Conservation (phyloP, 2,797 vertebrate species). For the Uromys caudimaculatus region DNA sequence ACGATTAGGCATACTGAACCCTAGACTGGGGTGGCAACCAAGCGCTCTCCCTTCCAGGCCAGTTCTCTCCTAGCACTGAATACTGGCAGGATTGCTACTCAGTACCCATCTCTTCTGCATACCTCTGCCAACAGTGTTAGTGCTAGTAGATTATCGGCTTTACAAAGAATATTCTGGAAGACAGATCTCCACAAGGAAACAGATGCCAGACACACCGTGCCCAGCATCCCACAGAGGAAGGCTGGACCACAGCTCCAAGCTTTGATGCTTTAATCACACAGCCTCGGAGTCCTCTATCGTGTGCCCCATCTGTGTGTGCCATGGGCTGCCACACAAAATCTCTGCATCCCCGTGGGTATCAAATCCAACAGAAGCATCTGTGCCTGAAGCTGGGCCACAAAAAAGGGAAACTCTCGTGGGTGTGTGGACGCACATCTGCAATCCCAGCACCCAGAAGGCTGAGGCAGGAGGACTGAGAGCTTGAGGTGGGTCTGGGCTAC, state of each 20-base stretch:
- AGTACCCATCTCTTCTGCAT: not conserved
- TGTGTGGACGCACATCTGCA: no score
- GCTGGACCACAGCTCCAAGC: no score
- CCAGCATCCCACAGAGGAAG: accelerated
- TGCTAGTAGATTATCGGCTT: not conserved
- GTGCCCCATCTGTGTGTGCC: accelerated
- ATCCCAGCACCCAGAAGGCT: not conserved
- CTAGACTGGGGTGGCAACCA: not conserved
- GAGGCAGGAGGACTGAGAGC: not conserved
- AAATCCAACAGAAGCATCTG: not conserved
- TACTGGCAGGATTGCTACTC: accelerated
- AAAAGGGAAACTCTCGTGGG: not conserved
- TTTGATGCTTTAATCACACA: accelerated
- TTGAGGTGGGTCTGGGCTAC: not conserved
- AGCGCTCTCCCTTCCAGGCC: not conserved
- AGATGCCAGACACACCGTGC: not conserved
- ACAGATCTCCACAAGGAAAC: no score
- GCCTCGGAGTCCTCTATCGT: accelerated
- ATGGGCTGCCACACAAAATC: not conserved
- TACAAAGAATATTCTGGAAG: not conserved
- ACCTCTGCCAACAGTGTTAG: not conserved
- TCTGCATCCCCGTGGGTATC: accelerated
- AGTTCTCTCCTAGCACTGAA: not conserved
- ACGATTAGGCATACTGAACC: accelerated
- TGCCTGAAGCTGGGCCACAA: not conserved